Evolutionary conservation across 2,888 invertebrate species (phyloP).

Genomic region (Megastigmus dorsalis): DNA sequence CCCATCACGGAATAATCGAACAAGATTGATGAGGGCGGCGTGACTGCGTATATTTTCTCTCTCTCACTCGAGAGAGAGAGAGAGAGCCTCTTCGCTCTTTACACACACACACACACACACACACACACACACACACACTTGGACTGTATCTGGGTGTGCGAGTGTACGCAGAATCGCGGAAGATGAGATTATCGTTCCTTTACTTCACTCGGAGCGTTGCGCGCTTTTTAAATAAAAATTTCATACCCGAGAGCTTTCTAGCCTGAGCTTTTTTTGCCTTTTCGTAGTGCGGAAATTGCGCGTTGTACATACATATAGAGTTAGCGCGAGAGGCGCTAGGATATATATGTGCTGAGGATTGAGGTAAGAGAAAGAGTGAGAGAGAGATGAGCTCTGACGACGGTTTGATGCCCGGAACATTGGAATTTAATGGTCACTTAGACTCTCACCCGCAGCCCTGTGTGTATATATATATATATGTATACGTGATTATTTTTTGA

Average conservation of each 20-base stretch:
- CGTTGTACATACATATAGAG: no score
- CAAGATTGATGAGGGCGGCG: slow-evolving; percentile 74
- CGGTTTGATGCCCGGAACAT: slow-evolving; percentile 66
- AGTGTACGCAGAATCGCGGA: not conserved
- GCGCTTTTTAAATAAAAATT: slow-evolving; percentile 25
- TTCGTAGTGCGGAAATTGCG: no score
- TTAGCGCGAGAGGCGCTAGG: slow-evolving; percentile 26
- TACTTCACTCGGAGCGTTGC: no score
- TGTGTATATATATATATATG: no score
- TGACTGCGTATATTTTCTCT: slow-evolving; percentile 66
- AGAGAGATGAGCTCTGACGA: slow-evolving; percentile 35
- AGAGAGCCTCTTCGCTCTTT: no score
- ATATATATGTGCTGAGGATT: no score
- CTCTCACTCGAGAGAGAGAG: slow-evolving; percentile 48
- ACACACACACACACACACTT: no score
- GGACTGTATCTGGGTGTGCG: no score
- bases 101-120: no score
- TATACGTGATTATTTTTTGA: not conserved
- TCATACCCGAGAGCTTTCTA: not conserved
- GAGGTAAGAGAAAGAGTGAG: slow-evolving; percentile 24
- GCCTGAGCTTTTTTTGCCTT: no score
- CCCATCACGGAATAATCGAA: slow-evolving; percentile 74
- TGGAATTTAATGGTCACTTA: slow-evolving; percentile 64
- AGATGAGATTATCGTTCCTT: slow-evolving; percentile 22
- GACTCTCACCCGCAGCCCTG: no score